Conservation (phyloP, 1,140 invertebrate species). For the Drosophila subpulchrella region DNA sequence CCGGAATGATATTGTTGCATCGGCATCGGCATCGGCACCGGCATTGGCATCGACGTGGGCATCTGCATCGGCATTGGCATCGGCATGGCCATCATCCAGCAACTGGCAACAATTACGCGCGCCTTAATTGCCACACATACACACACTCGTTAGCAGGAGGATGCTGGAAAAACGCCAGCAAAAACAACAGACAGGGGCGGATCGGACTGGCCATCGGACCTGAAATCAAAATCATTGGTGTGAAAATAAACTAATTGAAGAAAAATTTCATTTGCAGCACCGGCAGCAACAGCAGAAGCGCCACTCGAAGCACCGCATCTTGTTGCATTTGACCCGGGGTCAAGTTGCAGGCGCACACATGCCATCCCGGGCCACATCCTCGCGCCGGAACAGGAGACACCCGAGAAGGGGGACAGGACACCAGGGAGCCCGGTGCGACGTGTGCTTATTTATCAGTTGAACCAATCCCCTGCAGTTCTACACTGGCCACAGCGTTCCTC, state of each 20-base stretch:
- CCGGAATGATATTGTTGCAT: constrained; percentile 42
- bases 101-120: constrained; percentile 80
- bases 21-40: constrained; percentile 10
- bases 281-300: constrained; percentile 1
- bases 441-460: constrained; percentile 66
- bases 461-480: constrained; percentile 46
- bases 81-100: constrained; percentile 42
- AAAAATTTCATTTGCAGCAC: constrained; percentile 75
- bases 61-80: constrained; percentile 7
- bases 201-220: constrained; percentile 36
- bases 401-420: constrained; percentile 4
- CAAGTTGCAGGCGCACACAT: constrained; percentile 61
- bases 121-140: constrained; percentile 74
- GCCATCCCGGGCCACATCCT: constrained; percentile 15
- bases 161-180: constrained; percentile 31
- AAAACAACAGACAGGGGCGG: constrained; percentile 25
- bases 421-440: constrained; percentile 18
- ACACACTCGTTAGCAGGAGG: constrained; percentile 54
- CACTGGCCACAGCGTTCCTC: not conserved
- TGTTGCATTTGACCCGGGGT: constrained; percentile 77
- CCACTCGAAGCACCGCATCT: constrained; percentile 58
- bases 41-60: constrained; percentile 18
- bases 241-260: constrained; percentile 84
- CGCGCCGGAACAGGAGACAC: constrained; percentile 47
- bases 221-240: constrained; percentile 81